Percentiles rank a stretch among this genome's conserved stretches.
These are phyloP conservation scores for Marronus borbonicus DNA, from an alignment of 2,888 invertebrate genomes.

Conservation along the genomic window DNA sequence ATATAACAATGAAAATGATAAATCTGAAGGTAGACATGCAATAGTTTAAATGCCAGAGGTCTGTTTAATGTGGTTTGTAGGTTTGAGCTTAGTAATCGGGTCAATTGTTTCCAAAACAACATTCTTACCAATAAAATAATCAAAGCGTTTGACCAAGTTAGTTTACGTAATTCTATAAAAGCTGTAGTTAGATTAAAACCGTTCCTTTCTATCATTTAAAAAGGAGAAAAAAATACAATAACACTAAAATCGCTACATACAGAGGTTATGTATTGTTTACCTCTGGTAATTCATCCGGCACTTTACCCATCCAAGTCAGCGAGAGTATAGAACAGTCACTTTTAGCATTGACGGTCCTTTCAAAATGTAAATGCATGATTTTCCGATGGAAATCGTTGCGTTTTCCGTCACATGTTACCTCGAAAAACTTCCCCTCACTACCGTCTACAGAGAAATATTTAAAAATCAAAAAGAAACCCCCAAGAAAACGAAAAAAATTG, in stretches of 20 bases:
- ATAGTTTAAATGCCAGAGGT: background rate
- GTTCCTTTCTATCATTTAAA: no score
- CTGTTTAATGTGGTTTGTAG: background rate
- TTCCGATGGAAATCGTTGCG: background rate
- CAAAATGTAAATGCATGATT: constrained; percentile 95
- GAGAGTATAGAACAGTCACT: constrained; percentile 96
- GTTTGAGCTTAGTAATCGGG: background rate
- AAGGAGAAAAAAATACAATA: background rate
- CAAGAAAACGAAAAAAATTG: background rate
- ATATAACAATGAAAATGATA: no score
- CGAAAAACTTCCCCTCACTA: background rate
- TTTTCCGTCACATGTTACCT: constrained; percentile 25
- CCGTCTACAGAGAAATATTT: background rate
- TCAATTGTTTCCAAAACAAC: background rate
- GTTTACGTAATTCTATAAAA: no score
- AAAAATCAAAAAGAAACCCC: constrained; percentile 7
- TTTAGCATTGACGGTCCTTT: constrained; percentile 92
- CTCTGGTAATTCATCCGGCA: constrained; percentile 95
- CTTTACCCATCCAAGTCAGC: constrained; percentile 98
- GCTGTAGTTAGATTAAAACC: no score
- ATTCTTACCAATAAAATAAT: background rate
- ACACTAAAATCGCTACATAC: background rate
- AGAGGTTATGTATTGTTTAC: constrained; percentile 72
- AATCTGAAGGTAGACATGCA: no score
- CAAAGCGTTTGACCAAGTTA: no score